Base-by-base conservation (phyloP, 2,888 invertebrate species). In the Drosophila cognata region DNA sequence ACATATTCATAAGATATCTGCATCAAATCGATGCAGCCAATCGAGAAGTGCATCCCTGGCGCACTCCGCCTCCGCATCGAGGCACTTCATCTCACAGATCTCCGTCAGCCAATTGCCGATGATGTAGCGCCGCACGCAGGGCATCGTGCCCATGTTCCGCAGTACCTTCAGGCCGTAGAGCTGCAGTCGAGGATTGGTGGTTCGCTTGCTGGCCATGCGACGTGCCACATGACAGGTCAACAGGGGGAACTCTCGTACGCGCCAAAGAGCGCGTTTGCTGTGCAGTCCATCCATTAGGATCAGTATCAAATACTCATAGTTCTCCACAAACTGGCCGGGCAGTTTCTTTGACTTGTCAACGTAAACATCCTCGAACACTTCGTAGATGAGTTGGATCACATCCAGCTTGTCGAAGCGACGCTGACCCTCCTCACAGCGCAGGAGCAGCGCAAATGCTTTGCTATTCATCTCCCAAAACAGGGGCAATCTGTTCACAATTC, bases 371-470 rank as follows among this genome's bases (percentile, higher is more conserved):
- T 63, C 58, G 4, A 92, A 81, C 13, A 92, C 70, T 1, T 74
- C 71, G 68, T 88, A 86, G 18, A 93, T 68, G 29, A 91, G 56
- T 31, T 74, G 71, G 0, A 92, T 52, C 28, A 91, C 91, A 70
- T 93, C 91, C 0, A 81, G 43, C 4, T 74, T 65, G 52, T 91
- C 88, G 35, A 92, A 91, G 13, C 80, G 79, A 0, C 79, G 72
- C 46, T 92, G 91, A 0, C 91, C 93, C 31, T 91, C 86, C 0
- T 28, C 62, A 59, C 92, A 92, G 56, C 91, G 89, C n/a, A 93
- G 65, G 2, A 93, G 55, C 50, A 93, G 69, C 0, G 90, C 91
- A 25, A 93, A 92, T 7, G 92, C 92, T 77, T 93, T 92, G 78
- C 91, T 77, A 18, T 84, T 72, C 73, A 88, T 71, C n/a, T 82